Evolutionary conservation across 2,113 vertebrate species (phyloP).

Genomic region (Calyptommatus sinebrachiatus): DNA sequence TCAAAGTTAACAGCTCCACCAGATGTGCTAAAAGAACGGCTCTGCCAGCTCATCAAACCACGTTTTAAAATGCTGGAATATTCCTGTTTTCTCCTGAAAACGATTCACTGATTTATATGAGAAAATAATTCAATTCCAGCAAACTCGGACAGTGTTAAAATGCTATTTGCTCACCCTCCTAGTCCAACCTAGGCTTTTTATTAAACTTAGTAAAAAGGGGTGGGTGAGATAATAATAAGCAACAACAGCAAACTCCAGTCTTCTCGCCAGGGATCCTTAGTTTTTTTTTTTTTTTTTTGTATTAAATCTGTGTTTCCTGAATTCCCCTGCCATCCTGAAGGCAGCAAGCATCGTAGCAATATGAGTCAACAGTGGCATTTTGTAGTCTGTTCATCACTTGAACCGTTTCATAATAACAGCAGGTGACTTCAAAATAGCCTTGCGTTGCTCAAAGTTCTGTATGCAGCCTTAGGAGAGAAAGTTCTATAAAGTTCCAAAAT

Average conservation of each 20-base stretch:
- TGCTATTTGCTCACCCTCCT: conserved; percentile 15
- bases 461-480: background rate
- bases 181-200: conserved; percentile 35
- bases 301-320: conserved; percentile 6
- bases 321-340: background rate
- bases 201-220: conserved; percentile 18
- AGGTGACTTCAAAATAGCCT: background rate
- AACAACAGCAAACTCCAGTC: background rate
- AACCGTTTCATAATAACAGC: background rate
- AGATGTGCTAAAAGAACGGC: conserved; percentile 61
- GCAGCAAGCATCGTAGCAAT: background rate
- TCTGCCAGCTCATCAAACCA: conserved; percentile 45
- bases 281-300: background rate
- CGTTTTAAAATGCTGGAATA: conserved; percentile 53
- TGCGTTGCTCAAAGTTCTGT: background rate
- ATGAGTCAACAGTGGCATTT: background rate
- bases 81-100: background rate
- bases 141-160: background rate
- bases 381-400: too few relatives aligned
- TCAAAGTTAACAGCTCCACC: conserved; percentile 54
- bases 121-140: conserved; percentile 9
- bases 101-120: conserved; percentile 11
- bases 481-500: background rate
- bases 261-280: conserved; percentile 5
- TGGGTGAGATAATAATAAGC: background rate